These are phyloP conservation scores for Chaetodon trifasciatus DNA, from an alignment of 2,797 vertebrate genomes.

Conservation along the genomic window DNA sequence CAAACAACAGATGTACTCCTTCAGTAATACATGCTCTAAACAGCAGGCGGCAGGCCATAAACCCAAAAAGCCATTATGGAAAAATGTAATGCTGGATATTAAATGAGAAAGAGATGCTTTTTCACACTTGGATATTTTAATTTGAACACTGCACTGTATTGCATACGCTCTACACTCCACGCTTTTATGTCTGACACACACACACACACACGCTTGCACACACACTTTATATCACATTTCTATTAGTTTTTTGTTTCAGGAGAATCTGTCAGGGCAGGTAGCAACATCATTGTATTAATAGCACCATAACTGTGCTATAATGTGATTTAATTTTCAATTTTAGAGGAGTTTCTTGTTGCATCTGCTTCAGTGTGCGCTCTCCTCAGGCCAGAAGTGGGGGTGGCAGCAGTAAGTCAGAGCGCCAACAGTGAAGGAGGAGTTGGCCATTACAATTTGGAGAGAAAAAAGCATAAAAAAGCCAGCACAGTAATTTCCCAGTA, in stretches of 20 bases:
- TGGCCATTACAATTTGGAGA: not conserved
- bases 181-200: slow-evolving; percentile 15
- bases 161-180: not conserved
- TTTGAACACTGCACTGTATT: not conserved
- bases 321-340: slow-evolving; percentile 16
- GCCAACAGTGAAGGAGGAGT: not conserved
- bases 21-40: slow-evolving; percentile 20
- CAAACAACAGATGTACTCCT: slow-evolving; percentile 35
- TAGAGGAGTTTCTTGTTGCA: not conserved
- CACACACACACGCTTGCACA: not conserved
- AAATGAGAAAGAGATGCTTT: not conserved
- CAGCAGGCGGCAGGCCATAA: slow-evolving; percentile 17
- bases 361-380: not conserved
- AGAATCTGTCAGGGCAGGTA: not conserved
- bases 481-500: not conserved
- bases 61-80: slow-evolving; percentile 26
- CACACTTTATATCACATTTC: slow-evolving; percentile 17
- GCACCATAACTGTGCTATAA: not conserved
- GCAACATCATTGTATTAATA: not conserved
- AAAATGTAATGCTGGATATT: slow-evolving; percentile 38
- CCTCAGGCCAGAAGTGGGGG: slow-evolving; percentile 5
- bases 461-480: not conserved
- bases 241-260: slow-evolving; percentile 16
- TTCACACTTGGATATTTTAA: slow-evolving; percentile 5
- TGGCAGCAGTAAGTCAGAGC: not conserved